Percentiles rank a stretch among this genome's conserved stretches.
Evolutionary conservation across 1,140 invertebrate species (phyloP).

Genomic region (Ostrea edulis): DNA sequence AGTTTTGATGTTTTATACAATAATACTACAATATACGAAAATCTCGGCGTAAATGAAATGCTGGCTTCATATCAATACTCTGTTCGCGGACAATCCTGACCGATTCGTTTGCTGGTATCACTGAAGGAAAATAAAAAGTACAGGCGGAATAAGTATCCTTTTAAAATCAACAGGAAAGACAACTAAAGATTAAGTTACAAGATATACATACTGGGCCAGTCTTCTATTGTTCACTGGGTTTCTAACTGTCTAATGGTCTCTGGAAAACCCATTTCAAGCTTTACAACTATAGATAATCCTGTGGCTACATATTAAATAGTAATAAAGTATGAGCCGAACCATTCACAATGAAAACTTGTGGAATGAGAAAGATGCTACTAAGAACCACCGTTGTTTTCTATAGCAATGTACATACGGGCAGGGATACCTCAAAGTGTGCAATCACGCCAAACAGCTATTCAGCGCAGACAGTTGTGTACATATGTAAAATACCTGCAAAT

Average conservation of each 20-base stretch:
- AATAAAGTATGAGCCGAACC: neutral
- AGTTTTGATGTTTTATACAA: neutral
- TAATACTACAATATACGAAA: neutral
- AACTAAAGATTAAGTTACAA: neutral
- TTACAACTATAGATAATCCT: slow-evolving; percentile 15
- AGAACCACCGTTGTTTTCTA: neutral
- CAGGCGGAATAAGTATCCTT: neutral
- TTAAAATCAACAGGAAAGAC: neutral
- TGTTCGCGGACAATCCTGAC: neutral
- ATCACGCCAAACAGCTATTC: neutral
- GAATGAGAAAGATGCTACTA: neutral
- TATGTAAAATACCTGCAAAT: slow-evolving; percentile 15
- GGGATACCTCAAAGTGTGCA: neutral
- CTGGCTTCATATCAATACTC: neutral
- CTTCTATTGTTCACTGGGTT: neutral
- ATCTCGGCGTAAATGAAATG: neutral
- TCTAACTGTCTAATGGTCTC: slow-evolving; percentile 24
- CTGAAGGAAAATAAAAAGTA: neutral
- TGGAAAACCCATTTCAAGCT: neutral
- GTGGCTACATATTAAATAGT: slow-evolving; percentile 15
- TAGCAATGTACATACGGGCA: neutral
- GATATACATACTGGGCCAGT: neutral
- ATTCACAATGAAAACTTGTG: slow-evolving; percentile 12
- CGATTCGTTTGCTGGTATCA: neutral
- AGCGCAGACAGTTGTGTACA: neutral